Evolutionary conservation across 2,113 vertebrate species (phyloP), one percentile per base, ranked within the genome.

Genomic region (Rhegmatorhina hoffmannsi): DNA sequence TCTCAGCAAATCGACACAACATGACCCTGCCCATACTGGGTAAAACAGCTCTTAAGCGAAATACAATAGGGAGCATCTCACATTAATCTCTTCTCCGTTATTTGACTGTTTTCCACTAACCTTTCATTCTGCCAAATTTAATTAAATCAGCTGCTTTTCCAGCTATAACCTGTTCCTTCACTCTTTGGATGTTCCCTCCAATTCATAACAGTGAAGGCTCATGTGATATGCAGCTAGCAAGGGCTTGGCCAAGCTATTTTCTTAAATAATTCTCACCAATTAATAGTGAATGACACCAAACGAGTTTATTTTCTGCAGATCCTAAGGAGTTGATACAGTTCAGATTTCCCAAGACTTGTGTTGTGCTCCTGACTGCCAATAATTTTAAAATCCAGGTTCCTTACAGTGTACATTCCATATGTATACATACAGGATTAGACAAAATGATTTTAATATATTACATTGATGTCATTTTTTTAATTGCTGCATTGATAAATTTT

Each of bases 91-190:
- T 46, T 77, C 64, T 36, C 80, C 36, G 63, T 80, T 97, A 87
- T 96, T 96, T 89, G 93, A 96, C 84, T 95, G 70, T 84, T 96
- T 95, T 85, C 86, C 92, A 60, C 94, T 95, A 92, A 96, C 94
- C 89, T 96, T 97, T 97, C 70, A 29, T 91, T 95, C 90, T 94
- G 94, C 84, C 95, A 94, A 56, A 94, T 96, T 94, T 94, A 94
- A 97, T 96, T 95, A 96, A 89, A 93, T 95, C 78, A 56, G 86
- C 72, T 82, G 84, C 70, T 96, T 96, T 89, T 88, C 88, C 15
- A 0, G 49, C 53, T 89, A 18, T 89, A 83, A 80, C 88, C 55
- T 64, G 66, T 69, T 91, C 91, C 78, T 77, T 69, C 44, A 14
- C 47, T 92, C 56, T 92, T 93, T 62, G 86, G 77, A 77, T 74